Evolutionary conservation across 1,140 invertebrate species (phyloP), one percentile per base, ranked within the genome.

Genomic region (Drosophila persimilis): DNA sequence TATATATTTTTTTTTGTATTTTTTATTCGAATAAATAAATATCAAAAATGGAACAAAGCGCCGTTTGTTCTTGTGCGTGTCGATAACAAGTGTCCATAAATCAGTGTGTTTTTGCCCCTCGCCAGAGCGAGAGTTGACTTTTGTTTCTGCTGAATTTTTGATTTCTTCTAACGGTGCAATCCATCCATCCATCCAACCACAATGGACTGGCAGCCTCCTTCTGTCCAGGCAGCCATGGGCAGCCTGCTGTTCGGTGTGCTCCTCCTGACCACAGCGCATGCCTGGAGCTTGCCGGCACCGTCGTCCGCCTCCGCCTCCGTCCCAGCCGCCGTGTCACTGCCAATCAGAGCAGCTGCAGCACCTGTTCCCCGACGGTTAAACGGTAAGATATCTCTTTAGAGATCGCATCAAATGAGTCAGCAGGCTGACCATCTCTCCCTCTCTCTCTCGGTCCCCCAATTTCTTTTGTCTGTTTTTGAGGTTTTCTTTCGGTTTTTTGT

Each of bases 41-140:
- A 13, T 46, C 31, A 35, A 76, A 84, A 80, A 85, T 88, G 83
- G 83, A 76, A 88, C 83, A 79, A 77, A 79, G 57, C 59, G 55
- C 83, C 84, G 83, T 88, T 39, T 88, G 78, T 69, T 73, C 39
- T 65, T 70, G 65, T 76, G 79, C 75, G 79, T 77, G 84, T 63
- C 72, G 60, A 78, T 69, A 78, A 39, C 2, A 5, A 81, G 71
- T 88, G 78, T 83, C 50, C 57, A 74, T 78, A 78, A 75, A 78
- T 78, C 56, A 63, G 44, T 50, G 69, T 15, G 17, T 17, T 17
- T 17, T 24, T 48, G n/a, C 43, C 35, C 11, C 9, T 9, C 3
- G 35, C 11, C 35, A 47, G 46, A 54, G 58, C 53, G 50, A 56
- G 52, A 57, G 41, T 17, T 31, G 59, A 74, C 71, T 72, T 67